Evolutionary conservation across 2,113 vertebrate species (phyloP), one percentile per base, ranked within the genome.

Genomic region (Uria aalge): DNA sequence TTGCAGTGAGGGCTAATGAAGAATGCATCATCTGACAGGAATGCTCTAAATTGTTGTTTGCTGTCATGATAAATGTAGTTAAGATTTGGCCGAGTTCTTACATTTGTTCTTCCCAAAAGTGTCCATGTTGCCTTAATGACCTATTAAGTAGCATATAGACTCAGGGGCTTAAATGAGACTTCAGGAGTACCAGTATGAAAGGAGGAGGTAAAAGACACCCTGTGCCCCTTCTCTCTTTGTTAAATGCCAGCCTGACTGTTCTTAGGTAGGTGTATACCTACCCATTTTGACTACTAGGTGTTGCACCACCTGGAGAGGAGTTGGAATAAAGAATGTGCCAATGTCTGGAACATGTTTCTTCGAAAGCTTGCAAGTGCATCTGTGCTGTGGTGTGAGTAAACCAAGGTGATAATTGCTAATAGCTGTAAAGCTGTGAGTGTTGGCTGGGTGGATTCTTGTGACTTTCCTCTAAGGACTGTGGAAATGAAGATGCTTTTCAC

Each of bases 1-100:
- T 9, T 94, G 76, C 10, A 2, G 34, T 0, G 0, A 80, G 72
- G 47, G 38, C 27, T 68, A 77, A 0, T 12, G 52, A 48, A 53
- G 36, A 68, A 3, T 60, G 19, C 32, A 24, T 88, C 53, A 30
- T 23, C 32, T 0, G 1, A 24, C 8, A 36, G 72, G 56, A 89
- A 67, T 78, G 40, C 64, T 84, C 2, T 55, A 78, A 67, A 73
- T 43, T 63, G 23, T 73, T 45, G 19, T 55, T 77, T 85, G 76
- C 43, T 26, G 8, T 92, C 48, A 9, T 7, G 45, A 36, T 94
- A 86, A 67, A 59, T 43, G 47, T 12, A 64, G n/a, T 73, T 41
- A 55, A 84, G 76, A 15, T 91, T 91, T 92, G 63, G 38, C 68
- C 1, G 12, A 62, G 34, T 76, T 96, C 22, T 84, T 92, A 12